Evolutionary conservation across 2,797 vertebrate species (phyloP), one percentile per base, ranked within the genome.

Genomic region (Calcarius lapponicus): DNA sequence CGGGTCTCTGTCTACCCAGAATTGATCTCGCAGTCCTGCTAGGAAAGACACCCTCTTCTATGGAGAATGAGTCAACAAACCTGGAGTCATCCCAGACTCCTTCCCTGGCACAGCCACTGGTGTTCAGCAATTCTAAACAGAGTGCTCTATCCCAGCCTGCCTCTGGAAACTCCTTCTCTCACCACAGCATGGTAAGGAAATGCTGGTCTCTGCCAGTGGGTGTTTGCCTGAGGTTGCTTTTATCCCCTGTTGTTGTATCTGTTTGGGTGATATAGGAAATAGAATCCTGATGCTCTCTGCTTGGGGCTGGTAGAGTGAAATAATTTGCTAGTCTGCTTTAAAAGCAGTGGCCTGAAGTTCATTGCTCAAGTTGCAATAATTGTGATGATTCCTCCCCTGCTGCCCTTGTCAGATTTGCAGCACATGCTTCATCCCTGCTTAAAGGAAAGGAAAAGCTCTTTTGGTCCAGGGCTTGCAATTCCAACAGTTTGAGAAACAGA

Each of bases 71-170:
- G 95, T 97, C 98, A 7, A 92, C 98, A 89, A 98, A 97, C 66
- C 95, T 98, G 98, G 99, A 99, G 93, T 96, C 98, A 28, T 86
- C 98, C 90, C 99, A 99, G 98, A 98, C 99, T 38, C 97, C 98
- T 54, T 97, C 99, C 70, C 97, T 99, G 96, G 98, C 99, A 22
- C 99, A 99, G 97, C 99, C 99, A 24, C 97, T 99, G 97, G 99
- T 99, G 94, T 99, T 99, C 97, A 99, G 99, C 98, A 99, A 99
- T 96, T 99, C 99, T 73, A 99, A 99, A 97, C 99, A 99, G 98
- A 98, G 96, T 45, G 93, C 98, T 11, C 97, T 99, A 36, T 97
- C 99, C 43, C 99, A 99, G 96, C 94, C 99, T 38, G 90, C 98
- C 86, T 97, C 99, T 25, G 98, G 98, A 76, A 97, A 97, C 95